phyloP scores from a whole-genome alignment of 2,888 invertebrate genomes.

The Drosophila fulvimacula region DNA sequence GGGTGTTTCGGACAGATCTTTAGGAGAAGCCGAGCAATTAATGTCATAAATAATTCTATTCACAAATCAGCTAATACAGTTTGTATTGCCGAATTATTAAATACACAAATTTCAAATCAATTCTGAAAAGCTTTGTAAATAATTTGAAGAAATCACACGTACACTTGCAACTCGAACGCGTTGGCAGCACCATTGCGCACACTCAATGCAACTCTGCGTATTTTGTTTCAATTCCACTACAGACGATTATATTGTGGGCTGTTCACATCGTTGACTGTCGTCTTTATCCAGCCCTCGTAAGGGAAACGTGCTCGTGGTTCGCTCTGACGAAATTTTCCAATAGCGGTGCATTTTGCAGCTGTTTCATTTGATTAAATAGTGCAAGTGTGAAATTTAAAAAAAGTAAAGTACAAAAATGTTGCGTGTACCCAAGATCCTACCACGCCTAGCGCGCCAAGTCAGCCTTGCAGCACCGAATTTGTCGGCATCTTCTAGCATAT shows the following conservation, averaged over 20 bases:
- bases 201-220: conserved; percentile 37
- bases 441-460: conserved; percentile 76
- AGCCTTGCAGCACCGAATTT: conserved; percentile 58
- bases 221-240: conserved; percentile 34
- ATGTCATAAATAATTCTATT: conserved; percentile 23
- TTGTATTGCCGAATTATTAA: conserved; percentile 35
- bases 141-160: conserved; percentile 28
- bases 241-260: conserved; percentile 18
- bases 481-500: conserved; percentile 80
- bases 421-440: conserved; percentile 80
- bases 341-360: conserved; percentile 52
- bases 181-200: conserved; percentile 39
- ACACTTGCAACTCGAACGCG: conserved; percentile 13
- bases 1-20: conserved; percentile 32
- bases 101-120: conserved; percentile 35
- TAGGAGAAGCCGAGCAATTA: conserved; percentile 23
- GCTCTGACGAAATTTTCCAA: conserved; percentile 72
- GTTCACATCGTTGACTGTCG: conserved; percentile 25
- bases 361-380: conserved; percentile 48
- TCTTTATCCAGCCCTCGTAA: conserved; percentile 56
- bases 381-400: conserved; percentile 39
- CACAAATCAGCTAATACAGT: conserved; percentile 21
- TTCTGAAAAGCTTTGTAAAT: conserved; percentile 19
- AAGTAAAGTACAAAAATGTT: conserved; percentile 71
- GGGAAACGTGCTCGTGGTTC: conserved; percentile 72